phyloP scores from a whole-genome alignment of 35 echinoderm and acorn worm species.

The Lytechinus variegatus region DNA sequence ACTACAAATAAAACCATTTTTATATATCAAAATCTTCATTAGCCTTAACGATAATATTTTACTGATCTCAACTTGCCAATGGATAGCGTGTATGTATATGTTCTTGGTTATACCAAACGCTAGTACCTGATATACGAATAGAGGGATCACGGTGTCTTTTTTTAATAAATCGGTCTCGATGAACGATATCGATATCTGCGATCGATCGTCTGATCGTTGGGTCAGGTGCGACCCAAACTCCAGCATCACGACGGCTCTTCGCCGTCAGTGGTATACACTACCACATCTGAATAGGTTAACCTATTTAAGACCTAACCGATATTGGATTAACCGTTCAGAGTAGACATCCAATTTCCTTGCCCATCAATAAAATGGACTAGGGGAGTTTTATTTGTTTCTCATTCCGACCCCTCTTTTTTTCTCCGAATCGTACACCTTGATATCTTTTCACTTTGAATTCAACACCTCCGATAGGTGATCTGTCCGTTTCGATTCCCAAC shows the following conservation, averaged over 20 bases:
- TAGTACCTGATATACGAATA: no score
- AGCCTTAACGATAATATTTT: no score
- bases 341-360: constrained; percentile 11
- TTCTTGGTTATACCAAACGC: no score
- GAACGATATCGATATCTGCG: neutral
- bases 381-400: neutral
- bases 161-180: neutral
- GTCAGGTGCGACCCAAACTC: neutral
- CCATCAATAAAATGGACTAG: neutral
- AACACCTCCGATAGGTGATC: neutral
- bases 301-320: constrained; percentile 2
- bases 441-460: neutral
- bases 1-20: no score
- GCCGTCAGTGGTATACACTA: neutral
- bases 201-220: neutral
- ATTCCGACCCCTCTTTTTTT: neutral
- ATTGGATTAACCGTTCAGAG: constrained; percentile 3
- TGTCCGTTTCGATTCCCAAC: neutral
- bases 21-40: no score
- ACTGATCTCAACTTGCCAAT: no score
- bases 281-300: neutral
- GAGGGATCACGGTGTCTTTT: no score
- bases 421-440: neutral
- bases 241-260: neutral
- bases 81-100: no score